phyloP scores from a whole-genome alignment of 2,113 vertebrate species.

The Illadopsis cleaveri region DNA sequence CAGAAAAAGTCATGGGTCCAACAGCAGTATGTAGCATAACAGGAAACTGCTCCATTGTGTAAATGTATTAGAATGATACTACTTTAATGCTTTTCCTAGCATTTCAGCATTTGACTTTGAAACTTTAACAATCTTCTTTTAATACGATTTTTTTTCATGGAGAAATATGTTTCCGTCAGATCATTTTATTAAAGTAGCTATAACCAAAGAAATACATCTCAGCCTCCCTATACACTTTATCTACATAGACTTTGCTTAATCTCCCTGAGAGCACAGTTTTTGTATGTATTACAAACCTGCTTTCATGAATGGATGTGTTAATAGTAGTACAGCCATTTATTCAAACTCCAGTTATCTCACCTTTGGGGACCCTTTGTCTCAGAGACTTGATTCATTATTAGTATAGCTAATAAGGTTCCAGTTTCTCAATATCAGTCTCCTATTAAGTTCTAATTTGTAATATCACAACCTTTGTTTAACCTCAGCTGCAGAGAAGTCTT shows the following conservation, averaged over 20 bases:
- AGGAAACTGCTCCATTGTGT: background rate
- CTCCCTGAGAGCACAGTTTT: background rate
- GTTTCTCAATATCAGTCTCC: slow-evolving; percentile 59
- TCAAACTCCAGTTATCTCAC: slow-evolving; percentile 63
- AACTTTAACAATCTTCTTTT: background rate
- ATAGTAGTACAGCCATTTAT: slow-evolving; percentile 73
- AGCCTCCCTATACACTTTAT: background rate
- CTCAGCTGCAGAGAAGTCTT: slow-evolving; percentile 62
- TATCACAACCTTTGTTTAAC: slow-evolving; percentile 73
- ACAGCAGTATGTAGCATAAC: background rate
- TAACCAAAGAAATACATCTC: background rate
- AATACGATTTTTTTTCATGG: background rate
- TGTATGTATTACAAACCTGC: slow-evolving; percentile 24
- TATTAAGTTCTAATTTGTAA: slow-evolving; percentile 75
- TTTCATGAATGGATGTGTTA: slow-evolving; percentile 64
- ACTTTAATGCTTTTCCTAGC: background rate
- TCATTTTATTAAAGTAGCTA: background rate
- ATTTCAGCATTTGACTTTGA: background rate
- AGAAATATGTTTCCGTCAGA: background rate
- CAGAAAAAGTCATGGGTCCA: background rate
- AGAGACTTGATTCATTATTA: slow-evolving; percentile 72
- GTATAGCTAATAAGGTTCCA: slow-evolving; percentile 64
- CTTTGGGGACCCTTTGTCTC: slow-evolving; percentile 72
- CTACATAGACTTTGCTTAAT: background rate
- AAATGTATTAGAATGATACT: background rate